Base-by-base conservation (phyloP, 2,888 invertebrate species). In the Drosophila setosimentum region DNA sequence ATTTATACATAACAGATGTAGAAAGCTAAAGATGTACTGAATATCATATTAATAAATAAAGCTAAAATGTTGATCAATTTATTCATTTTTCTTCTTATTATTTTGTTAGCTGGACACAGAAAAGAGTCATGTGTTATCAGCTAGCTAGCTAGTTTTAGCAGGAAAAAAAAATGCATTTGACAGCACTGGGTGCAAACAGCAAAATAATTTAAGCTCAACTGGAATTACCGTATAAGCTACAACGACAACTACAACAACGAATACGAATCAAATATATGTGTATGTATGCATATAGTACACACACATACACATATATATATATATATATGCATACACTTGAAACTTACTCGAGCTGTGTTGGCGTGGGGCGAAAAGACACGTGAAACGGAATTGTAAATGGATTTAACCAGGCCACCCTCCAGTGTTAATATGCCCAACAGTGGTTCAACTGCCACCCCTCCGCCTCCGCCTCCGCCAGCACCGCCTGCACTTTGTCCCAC, bases 371-470 rank as follows among this genome's bases (percentile, higher is more conserved):
- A 93, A 87, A 92, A 93, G 69, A 93, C 92, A 86, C 93, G 92
- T 79, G 93, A 92, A 86, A 93, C 91, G 68, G 93, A 93, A 92
- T 93, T 93, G 89, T 93, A 93, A 91, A 93, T 93, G 87, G 93
- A 93, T 92, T 93, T 93, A 82, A 93, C 92, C 91, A 93, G 87
- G 67, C 93, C 93, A 82, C 93, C 93, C 88, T 93, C 93, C 57
- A 93, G 91, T 73, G 93, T 93, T 82, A 93, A 88, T 89, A 93
- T 92, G 82, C 93, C 93, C 86, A 93, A 82, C 83, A 93, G 88
- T 68, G 90, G 92, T 68, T 91, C 91, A 67, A 62, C 66, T 58
- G 40, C 54, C 29, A 29, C 68, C 16, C 45, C 48, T 27, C 42
- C 50, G 27, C 63, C 48, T 27, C 42, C 50, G 27, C 63, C 48